Conservation (phyloP, 2,888 invertebrate species). For the Metellina segmentata region DNA sequence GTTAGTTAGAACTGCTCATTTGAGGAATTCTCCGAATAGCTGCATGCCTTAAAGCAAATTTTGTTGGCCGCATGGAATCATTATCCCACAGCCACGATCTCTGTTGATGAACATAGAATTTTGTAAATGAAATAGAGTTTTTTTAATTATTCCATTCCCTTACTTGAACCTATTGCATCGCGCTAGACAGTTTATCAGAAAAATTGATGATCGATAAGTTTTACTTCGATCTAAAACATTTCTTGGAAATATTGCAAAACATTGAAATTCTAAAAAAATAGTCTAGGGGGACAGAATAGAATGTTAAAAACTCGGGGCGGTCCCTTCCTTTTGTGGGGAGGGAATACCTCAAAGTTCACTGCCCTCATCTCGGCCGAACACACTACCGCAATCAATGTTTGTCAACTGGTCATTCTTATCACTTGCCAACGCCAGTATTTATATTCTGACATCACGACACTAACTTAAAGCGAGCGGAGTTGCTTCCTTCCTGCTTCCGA, state of each 20-base stretch:
- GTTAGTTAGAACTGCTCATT: too few relatives aligned
- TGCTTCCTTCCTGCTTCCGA: conserved; percentile 53
- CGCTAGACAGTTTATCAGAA: too few relatives aligned
- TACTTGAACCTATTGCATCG: too few relatives aligned
- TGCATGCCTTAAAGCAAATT: too few relatives aligned
- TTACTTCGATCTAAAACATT: neutral
- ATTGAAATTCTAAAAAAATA: neutral
- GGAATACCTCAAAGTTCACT: conserved; percentile 15
- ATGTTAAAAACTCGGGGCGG: neutral
- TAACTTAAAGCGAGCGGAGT: conserved; percentile 17
- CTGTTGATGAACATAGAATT: too few relatives aligned
- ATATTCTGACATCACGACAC: neutral
- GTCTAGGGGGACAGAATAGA: neutral
- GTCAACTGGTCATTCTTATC: conserved; percentile 35
- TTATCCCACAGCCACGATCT: too few relatives aligned
- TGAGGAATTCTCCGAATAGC: too few relatives aligned
- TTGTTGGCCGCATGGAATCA: too few relatives aligned
- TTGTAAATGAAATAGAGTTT: too few relatives aligned
- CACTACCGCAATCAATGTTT: conserved; percentile 16
- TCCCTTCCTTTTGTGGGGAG: neutral
- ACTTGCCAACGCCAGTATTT: conserved; percentile 29
- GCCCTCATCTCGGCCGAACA: neutral
- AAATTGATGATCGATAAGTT: neutral
- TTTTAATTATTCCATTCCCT: too few relatives aligned
- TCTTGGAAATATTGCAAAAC: too few relatives aligned